Evolutionary conservation across 2,888 invertebrate genomes (phyloP).

Genomic region (Drosophila fulvimacula): DNA sequence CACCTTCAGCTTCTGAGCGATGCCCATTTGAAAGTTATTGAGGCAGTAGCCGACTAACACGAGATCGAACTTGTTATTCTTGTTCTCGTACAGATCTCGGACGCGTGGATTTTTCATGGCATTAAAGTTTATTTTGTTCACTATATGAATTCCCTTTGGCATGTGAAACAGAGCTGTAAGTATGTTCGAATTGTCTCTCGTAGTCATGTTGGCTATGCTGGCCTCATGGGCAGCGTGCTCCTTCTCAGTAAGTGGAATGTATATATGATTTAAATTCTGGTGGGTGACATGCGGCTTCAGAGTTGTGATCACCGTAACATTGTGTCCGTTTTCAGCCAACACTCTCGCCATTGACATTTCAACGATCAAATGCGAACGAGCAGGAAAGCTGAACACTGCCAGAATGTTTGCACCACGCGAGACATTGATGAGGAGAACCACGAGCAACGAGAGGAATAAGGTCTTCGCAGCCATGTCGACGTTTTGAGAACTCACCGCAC

Average conservation of each 20-base stretch:
- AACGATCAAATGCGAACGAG: slow-evolving; percentile 81
- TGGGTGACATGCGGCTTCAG: slow-evolving; percentile 67
- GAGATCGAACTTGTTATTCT: slow-evolving; percentile 75
- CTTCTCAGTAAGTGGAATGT: slow-evolving; percentile 54
- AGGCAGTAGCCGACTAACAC: slow-evolving; percentile 80
- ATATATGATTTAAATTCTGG: slow-evolving; percentile 60
- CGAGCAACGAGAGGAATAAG: not conserved
- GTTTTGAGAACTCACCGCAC: not conserved
- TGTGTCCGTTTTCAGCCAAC: slow-evolving; percentile 81
- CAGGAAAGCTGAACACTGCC: slow-evolving; percentile 75
- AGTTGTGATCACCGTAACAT: slow-evolving; percentile 80
- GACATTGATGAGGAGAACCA: slow-evolving; percentile 2
- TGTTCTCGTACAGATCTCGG: slow-evolving; percentile 69
- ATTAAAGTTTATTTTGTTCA: slow-evolving; percentile 23
- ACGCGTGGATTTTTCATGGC: slow-evolving; percentile 64
- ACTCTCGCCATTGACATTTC: slow-evolving; percentile 77
- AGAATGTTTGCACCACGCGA: slow-evolving; percentile 73
- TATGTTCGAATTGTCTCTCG: slow-evolving; percentile 48
- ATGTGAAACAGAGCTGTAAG: slow-evolving; percentile 26
- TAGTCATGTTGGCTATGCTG: slow-evolving; percentile 41
- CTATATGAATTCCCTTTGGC: slow-evolving; percentile 4
- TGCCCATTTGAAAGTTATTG: slow-evolving; percentile 72
- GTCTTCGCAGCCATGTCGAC: slow-evolving; percentile 6
- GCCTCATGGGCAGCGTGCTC: slow-evolving; percentile 28
- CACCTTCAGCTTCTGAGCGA: slow-evolving; percentile 77